Evolutionary conservation across 2,113 vertebrate genomes (phyloP).

Genomic region (Lipotes vexillifer): DNA sequence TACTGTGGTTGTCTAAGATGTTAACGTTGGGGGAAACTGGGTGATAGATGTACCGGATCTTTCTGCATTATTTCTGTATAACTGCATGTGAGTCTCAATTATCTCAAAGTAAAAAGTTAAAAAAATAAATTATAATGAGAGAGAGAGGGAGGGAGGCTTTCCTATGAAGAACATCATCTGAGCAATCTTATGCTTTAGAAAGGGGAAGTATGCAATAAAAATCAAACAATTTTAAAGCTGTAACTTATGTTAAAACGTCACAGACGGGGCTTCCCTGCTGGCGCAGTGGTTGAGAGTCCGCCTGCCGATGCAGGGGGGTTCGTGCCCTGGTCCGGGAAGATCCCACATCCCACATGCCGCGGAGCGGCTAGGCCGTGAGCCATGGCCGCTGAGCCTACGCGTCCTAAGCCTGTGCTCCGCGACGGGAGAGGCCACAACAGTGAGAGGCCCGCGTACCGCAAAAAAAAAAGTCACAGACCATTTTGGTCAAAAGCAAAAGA

Average conservation of each 20-base stretch:
- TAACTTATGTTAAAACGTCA: slow-evolving; percentile 13
- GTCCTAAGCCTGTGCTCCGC: too few relatives aligned
- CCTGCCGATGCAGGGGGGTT: too few relatives aligned
- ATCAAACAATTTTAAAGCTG: not conserved
- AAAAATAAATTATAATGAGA: not conserved
- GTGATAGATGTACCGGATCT: not conserved
- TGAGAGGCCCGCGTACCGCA: too few relatives aligned
- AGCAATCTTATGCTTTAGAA: not conserved
- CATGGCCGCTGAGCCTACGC: too few relatives aligned
- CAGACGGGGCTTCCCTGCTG: not conserved
- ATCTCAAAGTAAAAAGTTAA: not conserved
- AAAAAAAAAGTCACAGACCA: not conserved
- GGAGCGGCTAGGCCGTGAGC: too few relatives aligned
- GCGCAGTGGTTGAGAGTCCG: too few relatives aligned
- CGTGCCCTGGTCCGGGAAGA: too few relatives aligned
- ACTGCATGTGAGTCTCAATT: not conserved
- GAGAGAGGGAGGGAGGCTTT: not conserved
- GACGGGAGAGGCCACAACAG: too few relatives aligned
- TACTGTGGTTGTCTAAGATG: not conserved
- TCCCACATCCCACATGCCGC: too few relatives aligned
- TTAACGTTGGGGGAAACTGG: not conserved
- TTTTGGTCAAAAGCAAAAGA: not conserved
- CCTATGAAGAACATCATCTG: not conserved
- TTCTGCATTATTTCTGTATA: not conserved
- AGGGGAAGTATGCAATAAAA: not conserved